Evolutionary conservation across 2,113 vertebrate genomes (phyloP).

Genomic region (Calypte anna): DNA sequence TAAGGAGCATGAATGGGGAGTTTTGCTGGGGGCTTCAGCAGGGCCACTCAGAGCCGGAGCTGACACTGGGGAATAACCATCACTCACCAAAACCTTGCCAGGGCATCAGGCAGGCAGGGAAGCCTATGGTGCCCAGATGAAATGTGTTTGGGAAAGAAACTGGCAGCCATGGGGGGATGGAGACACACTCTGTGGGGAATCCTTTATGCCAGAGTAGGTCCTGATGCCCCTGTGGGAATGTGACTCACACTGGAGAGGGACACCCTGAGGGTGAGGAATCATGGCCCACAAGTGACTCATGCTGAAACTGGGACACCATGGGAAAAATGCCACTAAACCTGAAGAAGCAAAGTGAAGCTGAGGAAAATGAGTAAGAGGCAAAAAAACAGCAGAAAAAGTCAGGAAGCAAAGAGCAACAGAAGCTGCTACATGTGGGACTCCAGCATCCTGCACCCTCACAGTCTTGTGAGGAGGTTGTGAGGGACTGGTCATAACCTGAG

Average conservation of each 20-base stretch:
- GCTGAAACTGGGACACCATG: not conserved
- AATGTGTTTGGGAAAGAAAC: not conserved
- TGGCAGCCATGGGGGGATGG: not conserved
- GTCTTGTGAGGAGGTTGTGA: not conserved
- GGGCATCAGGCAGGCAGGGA: not conserved
- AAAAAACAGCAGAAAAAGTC: not conserved
- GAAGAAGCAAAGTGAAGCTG: not conserved
- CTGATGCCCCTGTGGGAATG: not conserved
- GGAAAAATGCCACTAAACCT: not conserved
- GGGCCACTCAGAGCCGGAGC: not conserved
- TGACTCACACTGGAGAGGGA: not conserved
- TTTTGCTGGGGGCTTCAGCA: not conserved
- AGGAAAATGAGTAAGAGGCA: not conserved
- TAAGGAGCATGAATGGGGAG: rapidly evolving
- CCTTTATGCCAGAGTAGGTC: not conserved
- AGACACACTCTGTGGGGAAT: not conserved
- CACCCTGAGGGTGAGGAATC: not conserved
- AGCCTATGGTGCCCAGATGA: rapidly evolving
- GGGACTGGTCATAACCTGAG: not conserved
- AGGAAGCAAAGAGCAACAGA: not conserved
- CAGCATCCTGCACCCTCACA: not conserved
- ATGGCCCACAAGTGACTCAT: rapidly evolving
- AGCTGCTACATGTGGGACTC: not conserved
- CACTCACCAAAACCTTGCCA: not conserved
- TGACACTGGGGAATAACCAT: not conserved